A percentile compares a stretch with the other conserved stretches of the same genome.
phyloP scores from a whole-genome alignment of 2,797 vertebrate genomes.

The Hylomyscus alleni region DNA sequence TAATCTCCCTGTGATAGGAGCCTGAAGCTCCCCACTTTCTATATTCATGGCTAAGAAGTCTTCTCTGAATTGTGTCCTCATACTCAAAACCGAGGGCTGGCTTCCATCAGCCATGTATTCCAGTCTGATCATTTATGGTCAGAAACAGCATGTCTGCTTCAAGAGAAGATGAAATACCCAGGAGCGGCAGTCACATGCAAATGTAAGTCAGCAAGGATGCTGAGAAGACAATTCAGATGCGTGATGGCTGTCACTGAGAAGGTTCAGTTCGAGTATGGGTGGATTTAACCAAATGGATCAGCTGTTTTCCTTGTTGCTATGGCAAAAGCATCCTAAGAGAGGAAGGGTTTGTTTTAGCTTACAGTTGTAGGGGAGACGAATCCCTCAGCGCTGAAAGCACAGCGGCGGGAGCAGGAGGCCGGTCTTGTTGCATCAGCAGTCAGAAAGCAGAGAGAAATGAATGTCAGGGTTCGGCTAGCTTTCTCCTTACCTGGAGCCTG shows the following conservation, averaged over 20 bases:
- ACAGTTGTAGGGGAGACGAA: not conserved
- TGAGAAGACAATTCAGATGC: not conserved
- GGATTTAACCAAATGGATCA: not conserved
- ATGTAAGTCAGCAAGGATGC: not conserved
- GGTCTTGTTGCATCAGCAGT: not conserved
- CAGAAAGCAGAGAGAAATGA: not conserved
- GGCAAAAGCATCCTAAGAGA: not conserved
- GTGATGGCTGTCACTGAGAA: too few relatives aligned
- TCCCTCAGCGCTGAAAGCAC: not conserved
- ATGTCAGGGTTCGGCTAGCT: not conserved
- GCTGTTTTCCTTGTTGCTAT: not conserved
- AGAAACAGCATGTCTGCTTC: not conserved
- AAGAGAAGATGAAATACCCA: not conserved
- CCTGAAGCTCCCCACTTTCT: not conserved
- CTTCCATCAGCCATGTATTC: not conserved
- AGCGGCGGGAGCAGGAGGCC: not conserved
- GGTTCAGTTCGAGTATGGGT: too few relatives aligned
- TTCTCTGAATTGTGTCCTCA: not conserved
- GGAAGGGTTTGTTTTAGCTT: not conserved
- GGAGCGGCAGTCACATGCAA: not conserved
- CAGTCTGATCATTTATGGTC: not conserved
- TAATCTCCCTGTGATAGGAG: not conserved
- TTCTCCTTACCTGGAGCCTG: not conserved
- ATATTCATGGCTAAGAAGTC: not conserved
- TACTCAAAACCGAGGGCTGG: not conserved